Base-by-base conservation (phyloP, 92 coral and sea anemone species). In the Epizoanthus illoricatus region DNA sequence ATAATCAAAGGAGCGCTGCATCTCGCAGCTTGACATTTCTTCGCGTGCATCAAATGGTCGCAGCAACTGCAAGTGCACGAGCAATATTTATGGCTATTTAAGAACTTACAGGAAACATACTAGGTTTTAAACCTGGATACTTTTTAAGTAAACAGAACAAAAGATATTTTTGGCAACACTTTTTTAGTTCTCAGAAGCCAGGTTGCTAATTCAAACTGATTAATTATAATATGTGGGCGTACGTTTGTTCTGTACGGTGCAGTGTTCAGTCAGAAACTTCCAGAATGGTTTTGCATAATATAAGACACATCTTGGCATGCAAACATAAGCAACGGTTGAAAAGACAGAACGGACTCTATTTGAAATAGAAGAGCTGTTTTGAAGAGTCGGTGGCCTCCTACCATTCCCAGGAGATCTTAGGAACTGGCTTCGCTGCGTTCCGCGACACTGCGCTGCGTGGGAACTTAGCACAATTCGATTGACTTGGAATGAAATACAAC, bases 401-500 rank as follows among this genome's bases (percentile, higher is more conserved):
- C 56, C 56, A 52, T 12, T 52, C 73, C 49, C 73, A 18, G n/a
- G 49, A 68, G 52, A 68, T 43, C 19, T 18, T 4, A 68, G 6
- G 45, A 66, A 41, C 71, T 68, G 49, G 17, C 9, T 7, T 15
- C 7, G 19, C 7, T 2, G 56, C 56, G 73, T 68, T 68, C 49
- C 73, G 73, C 73, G 10, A 68, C 49, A n/a, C 73, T 39, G 73
- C 52, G 42, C 19, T 10, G 73, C 73, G 73, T 68, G 73, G 73
- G 73, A 68, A 68, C 8, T n/a, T n/a, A n/a, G 56, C 56, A 49
- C 15, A 49, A 7, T 49, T 49, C 56, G 56, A 15, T 49, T 49
- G 13, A 9, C 56, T 49, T 49, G 56, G 56, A 49, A 49, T 49
- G 2, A 49, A 49, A 49, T 11, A 47, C 54, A 6, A 10, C 54